Conservation (phyloP, 2,113 vertebrate species). For the Colius striatus region DNA sequence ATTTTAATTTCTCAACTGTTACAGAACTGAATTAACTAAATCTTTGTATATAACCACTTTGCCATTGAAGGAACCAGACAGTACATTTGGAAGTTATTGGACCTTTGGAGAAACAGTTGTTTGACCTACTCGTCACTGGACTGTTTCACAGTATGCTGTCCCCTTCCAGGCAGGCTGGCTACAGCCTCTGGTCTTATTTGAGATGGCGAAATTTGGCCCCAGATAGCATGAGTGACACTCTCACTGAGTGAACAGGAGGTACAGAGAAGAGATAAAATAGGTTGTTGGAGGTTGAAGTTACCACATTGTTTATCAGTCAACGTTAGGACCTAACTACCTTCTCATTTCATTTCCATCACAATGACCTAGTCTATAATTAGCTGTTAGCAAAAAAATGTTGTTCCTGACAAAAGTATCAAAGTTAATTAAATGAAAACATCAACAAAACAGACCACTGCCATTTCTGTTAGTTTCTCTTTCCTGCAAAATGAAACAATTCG, state of each 20-base stretch:
- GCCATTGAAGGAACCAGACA: not conserved
- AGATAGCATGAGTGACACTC: not conserved
- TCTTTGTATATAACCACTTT: not conserved
- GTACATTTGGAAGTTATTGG: not conserved
- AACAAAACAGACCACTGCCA: not conserved
- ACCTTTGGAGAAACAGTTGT: not conserved
- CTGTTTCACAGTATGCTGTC: not conserved
- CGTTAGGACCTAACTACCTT: not conserved
- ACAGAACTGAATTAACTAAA: not conserved
- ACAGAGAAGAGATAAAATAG: not conserved
- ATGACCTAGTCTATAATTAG: not conserved
- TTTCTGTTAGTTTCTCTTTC: not conserved
- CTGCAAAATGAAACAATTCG: not conserved
- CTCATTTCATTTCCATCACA: not conserved
- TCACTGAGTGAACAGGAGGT: not conserved
- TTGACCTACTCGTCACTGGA: not conserved
- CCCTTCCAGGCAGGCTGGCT: not conserved
- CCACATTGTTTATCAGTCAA: not conserved
- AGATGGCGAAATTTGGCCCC: not conserved
- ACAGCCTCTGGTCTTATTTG: not conserved
- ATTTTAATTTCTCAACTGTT: not conserved
- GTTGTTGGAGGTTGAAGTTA: rapidly evolving
- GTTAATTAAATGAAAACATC: not conserved
- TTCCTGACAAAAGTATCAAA: not conserved
- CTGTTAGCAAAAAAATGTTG: not conserved